Percentiles rank a stretch among this genome's conserved stretches.
phyloP scores from a whole-genome alignment of 2,888 invertebrate species.

The Spodoptera picta region DNA sequence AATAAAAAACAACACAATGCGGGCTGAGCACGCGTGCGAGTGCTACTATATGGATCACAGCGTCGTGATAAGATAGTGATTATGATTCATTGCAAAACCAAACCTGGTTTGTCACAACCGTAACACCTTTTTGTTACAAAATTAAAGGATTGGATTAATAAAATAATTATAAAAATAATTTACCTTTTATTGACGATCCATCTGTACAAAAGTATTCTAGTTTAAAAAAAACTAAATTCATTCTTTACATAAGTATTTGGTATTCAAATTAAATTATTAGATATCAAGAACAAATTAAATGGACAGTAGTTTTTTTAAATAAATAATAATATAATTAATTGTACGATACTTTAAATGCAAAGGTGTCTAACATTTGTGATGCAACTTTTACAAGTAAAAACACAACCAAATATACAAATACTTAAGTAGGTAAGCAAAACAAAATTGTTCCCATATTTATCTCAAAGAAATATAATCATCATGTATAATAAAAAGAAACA shows the following conservation, averaged over 20 bases:
- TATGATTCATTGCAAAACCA: conserved; percentile 70
- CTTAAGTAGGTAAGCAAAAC: conserved; percentile 13
- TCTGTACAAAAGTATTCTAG: conserved; percentile 52
- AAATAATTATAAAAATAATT: conserved; percentile 53
- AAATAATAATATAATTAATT: conserved; percentile 14
- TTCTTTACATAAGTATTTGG: conserved; percentile 44
- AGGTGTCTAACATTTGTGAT: conserved; percentile 25
- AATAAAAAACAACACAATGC: conserved; percentile 59
- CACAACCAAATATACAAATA: conserved; percentile 36
- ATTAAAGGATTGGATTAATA: conserved; percentile 42
- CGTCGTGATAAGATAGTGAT: conserved; percentile 77
- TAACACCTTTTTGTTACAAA: conserved; percentile 29
- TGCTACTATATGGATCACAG: conserved; percentile 68
- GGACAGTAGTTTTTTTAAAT: conserved; percentile 1
- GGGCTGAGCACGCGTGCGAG: conserved; percentile 61
- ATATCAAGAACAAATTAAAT: conserved; percentile 11
- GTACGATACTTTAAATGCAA: conserved; percentile 23
- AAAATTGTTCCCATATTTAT: conserved; percentile 25
- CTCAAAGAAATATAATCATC: conserved; percentile 5
- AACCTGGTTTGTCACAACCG: conserved; percentile 40
- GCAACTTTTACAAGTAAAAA: conserved; percentile 26
- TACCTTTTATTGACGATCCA: conserved; percentile 52
- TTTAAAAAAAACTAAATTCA: conserved; percentile 28
- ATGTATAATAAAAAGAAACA: conserved; percentile 10
- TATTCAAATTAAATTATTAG: conserved; percentile 22